A percentile compares a stretch with the other conserved stretches of the same genome.
Evolutionary conservation across 2,888 invertebrate species (phyloP).

Genomic region (Meteorus colon): DNA sequence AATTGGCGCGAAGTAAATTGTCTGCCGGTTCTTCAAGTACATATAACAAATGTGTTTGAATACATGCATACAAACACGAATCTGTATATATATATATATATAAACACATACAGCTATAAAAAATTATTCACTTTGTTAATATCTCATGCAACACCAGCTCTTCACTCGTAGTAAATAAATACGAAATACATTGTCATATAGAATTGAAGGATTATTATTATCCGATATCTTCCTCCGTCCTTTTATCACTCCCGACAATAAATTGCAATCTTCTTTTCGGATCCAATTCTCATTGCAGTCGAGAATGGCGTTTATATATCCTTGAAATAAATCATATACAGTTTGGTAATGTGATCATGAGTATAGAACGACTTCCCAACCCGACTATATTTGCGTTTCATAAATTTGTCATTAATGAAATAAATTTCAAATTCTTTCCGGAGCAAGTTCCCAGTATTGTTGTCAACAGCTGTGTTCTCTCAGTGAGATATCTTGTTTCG

Average conservation of each 20-base stretch:
- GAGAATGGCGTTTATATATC: no score
- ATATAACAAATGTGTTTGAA: not conserved
- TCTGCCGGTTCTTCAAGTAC: conserved; percentile 3
- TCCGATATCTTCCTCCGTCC: not conserved
- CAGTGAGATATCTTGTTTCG: not conserved
- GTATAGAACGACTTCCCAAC: no score
- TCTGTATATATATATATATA: not conserved
- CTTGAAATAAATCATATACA: no score
- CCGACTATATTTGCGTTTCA: no score
- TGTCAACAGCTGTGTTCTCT: not conserved
- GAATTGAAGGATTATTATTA: not conserved
- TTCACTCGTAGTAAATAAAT: not conserved
- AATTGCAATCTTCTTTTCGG: not conserved
- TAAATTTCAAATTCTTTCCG: not conserved
- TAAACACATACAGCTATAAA: not conserved
- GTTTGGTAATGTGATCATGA: no score
- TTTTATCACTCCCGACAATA: not conserved
- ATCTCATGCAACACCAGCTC: conserved; percentile 6
- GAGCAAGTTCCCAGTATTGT: not conserved
- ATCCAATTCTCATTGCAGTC: no score
- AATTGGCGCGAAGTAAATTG: conserved; percentile 23
- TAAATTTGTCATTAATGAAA: not conserved
- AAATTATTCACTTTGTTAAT: conserved; percentile 29
- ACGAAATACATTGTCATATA: not conserved
- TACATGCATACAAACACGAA: not conserved